Evolutionary conservation across 2,888 invertebrate species (phyloP).

Genomic region (Panzeria rudis): DNA sequence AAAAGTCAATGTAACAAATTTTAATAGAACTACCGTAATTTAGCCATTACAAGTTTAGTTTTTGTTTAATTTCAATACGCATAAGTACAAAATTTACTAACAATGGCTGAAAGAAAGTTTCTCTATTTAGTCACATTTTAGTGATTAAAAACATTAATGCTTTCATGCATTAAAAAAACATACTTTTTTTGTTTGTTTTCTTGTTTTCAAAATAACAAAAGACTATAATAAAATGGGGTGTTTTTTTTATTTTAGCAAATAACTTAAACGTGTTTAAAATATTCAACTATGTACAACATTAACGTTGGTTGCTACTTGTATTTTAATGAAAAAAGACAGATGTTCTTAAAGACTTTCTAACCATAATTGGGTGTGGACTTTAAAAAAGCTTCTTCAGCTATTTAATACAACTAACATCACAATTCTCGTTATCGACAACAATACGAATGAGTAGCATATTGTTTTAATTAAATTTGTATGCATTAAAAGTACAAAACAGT

Average conservation of each 20-base stretch:
- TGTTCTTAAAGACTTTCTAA: constrained; percentile 65
- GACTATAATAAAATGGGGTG: constrained; percentile 51
- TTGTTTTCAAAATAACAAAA: constrained; percentile 35
- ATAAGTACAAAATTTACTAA: constrained; percentile 29
- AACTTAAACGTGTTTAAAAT: constrained; percentile 65
- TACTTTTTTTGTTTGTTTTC: constrained; percentile 3
- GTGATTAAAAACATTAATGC: constrained; percentile 51
- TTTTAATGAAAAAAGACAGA: constrained; percentile 58
- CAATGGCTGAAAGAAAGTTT: constrained; percentile 46
- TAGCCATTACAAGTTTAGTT: constrained; percentile 3
- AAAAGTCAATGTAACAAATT: constrained; percentile 34
- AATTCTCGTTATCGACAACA: constrained; percentile 20
- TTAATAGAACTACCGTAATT: constrained; percentile 28
- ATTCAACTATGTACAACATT: constrained; percentile 38
- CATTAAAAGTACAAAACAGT: constrained; percentile 41
- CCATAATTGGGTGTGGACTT: constrained; percentile 68
- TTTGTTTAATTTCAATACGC: constrained; percentile 43
- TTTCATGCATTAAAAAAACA: constrained; percentile 53
- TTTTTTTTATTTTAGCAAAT: constrained; percentile 57
- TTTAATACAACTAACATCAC: not conserved
- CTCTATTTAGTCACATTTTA: constrained; percentile 52
- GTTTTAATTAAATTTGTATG: constrained; percentile 60
- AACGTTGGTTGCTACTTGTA: constrained; percentile 21
- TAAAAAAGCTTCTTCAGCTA: constrained; percentile 39
- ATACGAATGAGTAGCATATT: constrained; percentile 41